Evolutionary conservation across 2,113 vertebrate species (phyloP).

Genomic region (Globicephala melas): DNA sequence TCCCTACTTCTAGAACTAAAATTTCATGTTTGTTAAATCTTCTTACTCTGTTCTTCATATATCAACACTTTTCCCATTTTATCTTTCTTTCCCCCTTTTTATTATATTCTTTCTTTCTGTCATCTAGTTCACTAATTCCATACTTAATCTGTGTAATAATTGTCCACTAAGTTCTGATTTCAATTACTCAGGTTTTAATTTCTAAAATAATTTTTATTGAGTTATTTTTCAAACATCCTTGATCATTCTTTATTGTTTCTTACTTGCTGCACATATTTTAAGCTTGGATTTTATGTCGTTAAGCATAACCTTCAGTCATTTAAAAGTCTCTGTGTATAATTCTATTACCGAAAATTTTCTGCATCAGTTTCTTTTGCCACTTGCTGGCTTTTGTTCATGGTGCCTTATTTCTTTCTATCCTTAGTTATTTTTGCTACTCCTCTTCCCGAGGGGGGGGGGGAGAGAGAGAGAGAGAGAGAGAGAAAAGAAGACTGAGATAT

Average conservation of each 20-base stretch:
- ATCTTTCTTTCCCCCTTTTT: not conserved
- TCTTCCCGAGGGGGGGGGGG: not conserved
- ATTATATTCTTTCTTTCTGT: not conserved
- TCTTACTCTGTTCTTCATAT: not conserved
- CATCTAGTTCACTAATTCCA: not conserved
- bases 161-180: not conserved
- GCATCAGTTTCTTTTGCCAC: not conserved
- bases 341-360: not conserved
- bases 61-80: not conserved
- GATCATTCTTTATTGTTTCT: not conserved
- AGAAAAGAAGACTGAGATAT: not conserved
- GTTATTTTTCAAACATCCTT: not conserved
- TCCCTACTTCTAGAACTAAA: not conserved
- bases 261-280: not conserved
- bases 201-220: not conserved
- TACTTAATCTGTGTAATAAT: not conserved
- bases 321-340: not conserved
- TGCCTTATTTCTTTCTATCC: not conserved
- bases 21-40: not conserved
- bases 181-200: not conserved
- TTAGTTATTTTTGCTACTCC: not conserved
- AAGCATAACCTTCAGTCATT: not conserved
- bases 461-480: not conserved
- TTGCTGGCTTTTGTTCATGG: not conserved
- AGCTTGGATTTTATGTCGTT: not conserved